Evolutionary conservation across 2,888 invertebrate genomes (phyloP).

Genomic region (Strigamia transsilvanica): DNA sequence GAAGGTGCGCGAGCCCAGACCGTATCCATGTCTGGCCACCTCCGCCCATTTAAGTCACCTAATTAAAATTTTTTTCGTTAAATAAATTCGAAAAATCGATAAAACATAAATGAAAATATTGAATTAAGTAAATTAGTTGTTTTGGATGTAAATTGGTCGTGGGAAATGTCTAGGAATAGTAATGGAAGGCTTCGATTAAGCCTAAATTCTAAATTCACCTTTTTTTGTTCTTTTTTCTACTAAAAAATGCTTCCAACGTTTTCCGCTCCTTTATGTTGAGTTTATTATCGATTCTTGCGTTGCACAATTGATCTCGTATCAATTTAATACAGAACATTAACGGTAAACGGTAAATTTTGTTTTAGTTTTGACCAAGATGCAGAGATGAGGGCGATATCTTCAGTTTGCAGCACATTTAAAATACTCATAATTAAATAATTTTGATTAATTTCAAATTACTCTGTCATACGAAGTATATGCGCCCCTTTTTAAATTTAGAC

Average conservation of each 20-base stretch:
- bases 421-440: conserved; percentile 1
- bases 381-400: conserved; percentile 21
- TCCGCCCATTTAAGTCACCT: background rate
- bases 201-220: conserved; percentile 6
- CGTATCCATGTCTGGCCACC: background rate
- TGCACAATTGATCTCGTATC: background rate
- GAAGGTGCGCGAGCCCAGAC: background rate
- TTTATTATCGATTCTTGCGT: background rate
- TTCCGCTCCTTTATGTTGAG: conserved; percentile 5
- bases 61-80: background rate
- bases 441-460: background rate
- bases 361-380: conserved; percentile 10
- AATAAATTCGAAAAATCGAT: background rate
- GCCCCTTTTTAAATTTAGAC: background rate
- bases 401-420: background rate
- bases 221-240: conserved; percentile 17
- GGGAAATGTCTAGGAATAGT: no score
- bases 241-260: background rate
- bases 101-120: background rate
- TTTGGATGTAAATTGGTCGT: no score
- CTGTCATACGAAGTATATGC: background rate
- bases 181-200: no score
- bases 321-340: background rate
- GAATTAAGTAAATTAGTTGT: no score
- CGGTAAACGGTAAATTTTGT: background rate